Conservation (phyloP, 2,113 vertebrate species). For the Meles meles region DNA sequence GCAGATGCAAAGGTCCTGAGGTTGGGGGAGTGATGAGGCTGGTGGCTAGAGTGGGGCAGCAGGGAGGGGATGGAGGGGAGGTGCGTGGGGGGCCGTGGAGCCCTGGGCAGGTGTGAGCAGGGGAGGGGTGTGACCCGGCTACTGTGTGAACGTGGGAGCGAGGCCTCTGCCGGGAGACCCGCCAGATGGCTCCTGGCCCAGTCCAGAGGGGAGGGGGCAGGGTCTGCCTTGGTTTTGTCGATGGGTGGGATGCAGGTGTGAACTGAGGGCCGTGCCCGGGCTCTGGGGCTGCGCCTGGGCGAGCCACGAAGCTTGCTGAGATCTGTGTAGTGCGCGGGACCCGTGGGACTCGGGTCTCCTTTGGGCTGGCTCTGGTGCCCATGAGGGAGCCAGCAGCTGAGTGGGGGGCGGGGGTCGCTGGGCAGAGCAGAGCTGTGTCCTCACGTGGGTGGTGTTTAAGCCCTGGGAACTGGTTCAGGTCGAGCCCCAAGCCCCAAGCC, state of each 20-base stretch:
- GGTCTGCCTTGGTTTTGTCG: not conserved
- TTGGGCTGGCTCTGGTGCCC: no score
- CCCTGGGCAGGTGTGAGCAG: not conserved
- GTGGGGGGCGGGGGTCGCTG: no score
- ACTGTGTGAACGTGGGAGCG: not conserved
- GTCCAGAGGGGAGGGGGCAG: not conserved
- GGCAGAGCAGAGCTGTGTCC: no score
- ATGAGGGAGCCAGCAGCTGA: no score
- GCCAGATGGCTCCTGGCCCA: rapidly evolving
- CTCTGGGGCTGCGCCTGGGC: no score
- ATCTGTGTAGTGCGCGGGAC: no score
- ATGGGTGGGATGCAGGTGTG: not conserved
- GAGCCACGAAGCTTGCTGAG: no score
- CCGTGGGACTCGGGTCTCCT: no score
- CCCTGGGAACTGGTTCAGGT: not conserved
- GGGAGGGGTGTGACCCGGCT: no score
- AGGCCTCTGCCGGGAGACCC: rapidly evolving
- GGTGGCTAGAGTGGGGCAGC: no score
- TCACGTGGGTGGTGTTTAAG: not conserved
- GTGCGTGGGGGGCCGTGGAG: not conserved
- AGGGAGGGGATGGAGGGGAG: not conserved
- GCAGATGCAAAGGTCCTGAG: not conserved
- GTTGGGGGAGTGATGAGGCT: not conserved
- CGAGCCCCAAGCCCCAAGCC: not conserved
- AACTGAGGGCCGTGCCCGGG: no score